Percentiles rank a stretch among this genome's conserved stretches.
phyloP scores from a whole-genome alignment of 23 tunicate genomes.

The Halocynthia roretzi region DNA sequence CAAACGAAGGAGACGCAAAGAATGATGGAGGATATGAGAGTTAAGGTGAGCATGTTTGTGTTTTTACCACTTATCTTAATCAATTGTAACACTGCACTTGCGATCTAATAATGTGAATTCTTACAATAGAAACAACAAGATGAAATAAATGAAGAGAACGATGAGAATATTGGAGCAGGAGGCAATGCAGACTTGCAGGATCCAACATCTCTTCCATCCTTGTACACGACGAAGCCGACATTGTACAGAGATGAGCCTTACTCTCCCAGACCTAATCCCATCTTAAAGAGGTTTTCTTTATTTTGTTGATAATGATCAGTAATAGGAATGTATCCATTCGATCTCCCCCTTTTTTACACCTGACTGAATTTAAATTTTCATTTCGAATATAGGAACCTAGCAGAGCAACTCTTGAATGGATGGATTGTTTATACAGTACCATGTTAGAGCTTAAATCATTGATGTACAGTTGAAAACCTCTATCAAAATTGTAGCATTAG shows the following conservation, averaged over 20 bases:
- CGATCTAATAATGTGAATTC: not conserved
- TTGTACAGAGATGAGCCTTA: conserved; percentile 27
- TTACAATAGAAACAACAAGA: not conserved
- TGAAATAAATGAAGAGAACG: not conserved
- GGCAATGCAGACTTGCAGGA: conserved; percentile 14
- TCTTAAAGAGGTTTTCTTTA: conserved; percentile 10
- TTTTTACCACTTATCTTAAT: not conserved
- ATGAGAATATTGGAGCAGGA: not conserved
- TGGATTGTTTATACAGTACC: too few species aligned
- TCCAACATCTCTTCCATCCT: conserved; percentile 26
- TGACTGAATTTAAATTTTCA: too few species aligned
- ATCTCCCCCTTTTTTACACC: conserved; percentile 30
- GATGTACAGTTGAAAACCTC: too few species aligned
- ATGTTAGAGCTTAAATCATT: too few species aligned
- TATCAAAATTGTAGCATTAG: too few species aligned
- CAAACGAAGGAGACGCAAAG: conserved; percentile 47
- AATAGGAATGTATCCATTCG: conserved; percentile 35
- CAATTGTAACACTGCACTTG: too few species aligned
- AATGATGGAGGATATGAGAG: conserved; percentile 39
- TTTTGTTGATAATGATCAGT: too few species aligned
- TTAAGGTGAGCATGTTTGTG: not conserved
- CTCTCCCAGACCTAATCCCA: conserved; percentile 19
- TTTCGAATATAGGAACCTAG: too few species aligned
- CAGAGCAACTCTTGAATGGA: too few species aligned
- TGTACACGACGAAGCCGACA: conserved; percentile 25